phyloP scores from a whole-genome alignment of 2,113 vertebrate species.

The Ctenomys sociabilis region DNA sequence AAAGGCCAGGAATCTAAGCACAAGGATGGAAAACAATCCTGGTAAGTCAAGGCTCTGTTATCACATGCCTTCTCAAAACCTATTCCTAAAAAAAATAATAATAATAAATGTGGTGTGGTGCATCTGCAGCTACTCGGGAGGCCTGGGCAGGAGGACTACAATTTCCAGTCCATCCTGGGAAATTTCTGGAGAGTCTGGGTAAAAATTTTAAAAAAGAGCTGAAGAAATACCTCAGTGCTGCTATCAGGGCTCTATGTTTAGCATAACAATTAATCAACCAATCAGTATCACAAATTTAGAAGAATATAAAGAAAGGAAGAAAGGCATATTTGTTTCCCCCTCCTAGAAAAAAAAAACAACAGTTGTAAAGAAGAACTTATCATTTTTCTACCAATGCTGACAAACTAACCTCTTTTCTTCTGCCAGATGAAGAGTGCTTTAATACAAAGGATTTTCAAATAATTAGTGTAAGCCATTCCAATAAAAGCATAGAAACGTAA shows the following conservation, averaged over 20 bases:
- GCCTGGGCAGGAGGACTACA: not conserved
- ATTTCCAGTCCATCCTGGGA: not conserved
- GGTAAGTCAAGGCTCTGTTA: not conserved
- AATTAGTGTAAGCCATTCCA: not conserved
- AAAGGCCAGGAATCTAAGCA: not conserved
- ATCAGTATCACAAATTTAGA: not conserved
- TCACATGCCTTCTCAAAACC: not conserved
- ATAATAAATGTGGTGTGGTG: too few relatives aligned
- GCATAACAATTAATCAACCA: not conserved
- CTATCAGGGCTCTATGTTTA: not conserved
- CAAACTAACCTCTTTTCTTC: not conserved
- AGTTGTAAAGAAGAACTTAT: not conserved
- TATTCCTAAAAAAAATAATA: not conserved
- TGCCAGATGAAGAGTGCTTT: not conserved
- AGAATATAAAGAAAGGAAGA: not conserved
- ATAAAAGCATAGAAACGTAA: constrained; percentile 34
- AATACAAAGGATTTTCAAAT: constrained; percentile 22
- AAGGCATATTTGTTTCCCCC: not conserved
- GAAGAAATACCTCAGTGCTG: not conserved
- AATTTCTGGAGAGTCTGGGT: not conserved
- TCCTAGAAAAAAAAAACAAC: not conserved
- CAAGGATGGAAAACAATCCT: not conserved
- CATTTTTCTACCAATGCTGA: not conserved
- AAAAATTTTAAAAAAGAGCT: not conserved
- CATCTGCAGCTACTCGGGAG: not conserved